Conservation (phyloP, 2,797 vertebrate species). For the Chiloscyllium punctatum region DNA sequence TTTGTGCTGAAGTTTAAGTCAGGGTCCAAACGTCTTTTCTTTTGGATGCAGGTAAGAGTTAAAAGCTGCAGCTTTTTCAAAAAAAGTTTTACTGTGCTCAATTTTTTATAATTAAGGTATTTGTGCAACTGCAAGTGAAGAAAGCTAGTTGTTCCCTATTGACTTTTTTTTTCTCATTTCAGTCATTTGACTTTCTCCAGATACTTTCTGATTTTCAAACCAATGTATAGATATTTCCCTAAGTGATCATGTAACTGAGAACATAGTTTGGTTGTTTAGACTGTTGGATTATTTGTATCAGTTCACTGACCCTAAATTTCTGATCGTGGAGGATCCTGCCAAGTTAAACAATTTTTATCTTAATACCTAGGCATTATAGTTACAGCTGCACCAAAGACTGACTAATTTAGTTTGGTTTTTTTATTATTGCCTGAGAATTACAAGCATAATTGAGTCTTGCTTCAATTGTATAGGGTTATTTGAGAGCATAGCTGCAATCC, state of each 20-base stretch:
- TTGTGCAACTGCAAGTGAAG: not conserved
- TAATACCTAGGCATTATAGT: not conserved
- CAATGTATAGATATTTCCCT: not conserved
- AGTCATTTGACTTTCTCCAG: not conserved
- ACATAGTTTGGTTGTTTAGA: not conserved
- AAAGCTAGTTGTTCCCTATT: not conserved
- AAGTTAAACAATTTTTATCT: not conserved
- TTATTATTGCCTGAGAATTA: no score
- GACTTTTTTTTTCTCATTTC: not conserved
- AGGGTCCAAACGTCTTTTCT: constrained; percentile 92
- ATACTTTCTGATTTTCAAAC: not conserved
- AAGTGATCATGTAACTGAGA: not conserved
- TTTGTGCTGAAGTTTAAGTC: constrained; percentile 96
- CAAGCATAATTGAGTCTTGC: no score
- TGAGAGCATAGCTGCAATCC: no score
- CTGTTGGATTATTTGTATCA: not conserved
- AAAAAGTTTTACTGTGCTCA: not conserved
- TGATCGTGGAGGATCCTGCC: not conserved
- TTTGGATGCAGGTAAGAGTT: constrained; percentile 90
- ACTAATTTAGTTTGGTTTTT: not conserved
- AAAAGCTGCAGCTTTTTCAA: not conserved
- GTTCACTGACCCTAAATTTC: not conserved
- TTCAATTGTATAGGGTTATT: no score
- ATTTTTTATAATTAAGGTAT: not conserved
- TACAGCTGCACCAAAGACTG: not conserved